These are phyloP conservation scores for Cosmia pyralina DNA, from an alignment of 2,888 invertebrate species.

Conservation along the genomic window DNA sequence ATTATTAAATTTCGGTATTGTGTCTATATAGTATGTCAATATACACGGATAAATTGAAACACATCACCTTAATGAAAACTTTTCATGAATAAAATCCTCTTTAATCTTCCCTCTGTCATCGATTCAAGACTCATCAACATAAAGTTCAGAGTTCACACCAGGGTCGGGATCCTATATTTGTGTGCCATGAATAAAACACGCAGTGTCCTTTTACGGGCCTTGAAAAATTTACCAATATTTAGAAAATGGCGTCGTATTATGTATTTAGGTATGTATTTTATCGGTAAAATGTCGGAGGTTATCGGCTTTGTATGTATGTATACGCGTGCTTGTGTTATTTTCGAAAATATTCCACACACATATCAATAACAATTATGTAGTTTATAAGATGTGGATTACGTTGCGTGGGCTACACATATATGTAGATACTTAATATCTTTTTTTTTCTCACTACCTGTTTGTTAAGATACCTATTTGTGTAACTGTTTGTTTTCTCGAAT, in stretches of 20 bases:
- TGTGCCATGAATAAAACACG: conserved; percentile 49
- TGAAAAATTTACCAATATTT: conserved; percentile 45
- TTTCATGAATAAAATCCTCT: not conserved
- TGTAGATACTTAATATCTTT: too few relatives aligned
- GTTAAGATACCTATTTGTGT: too few relatives aligned
- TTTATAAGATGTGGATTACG: too few relatives aligned
- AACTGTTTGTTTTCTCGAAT: too few relatives aligned
- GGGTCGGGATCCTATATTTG: conserved; percentile 18
- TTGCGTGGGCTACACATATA: too few relatives aligned
- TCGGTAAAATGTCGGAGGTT: conserved; percentile 52
- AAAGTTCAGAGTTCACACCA: conserved; percentile 54
- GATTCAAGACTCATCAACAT: conserved; percentile 7
- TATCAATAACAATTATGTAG: not conserved
- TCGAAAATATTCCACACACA: not conserved
- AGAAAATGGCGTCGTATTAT: conserved; percentile 18
- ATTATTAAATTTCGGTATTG: too few relatives aligned
- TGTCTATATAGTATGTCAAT: too few relatives aligned
- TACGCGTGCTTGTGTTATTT: not conserved
- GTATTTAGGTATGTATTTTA: conserved; percentile 47
- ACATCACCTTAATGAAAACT: conserved; percentile 15
- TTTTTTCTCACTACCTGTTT: too few relatives aligned
- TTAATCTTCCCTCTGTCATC: conserved; percentile 1
- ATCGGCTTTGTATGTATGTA: conserved; percentile 14
- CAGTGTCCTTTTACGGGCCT: conserved; percentile 40
- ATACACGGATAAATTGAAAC: not conserved